phyloP scores from a whole-genome alignment of 1,140 invertebrate genomes.

The Hyposmocoma kahamanoa region DNA sequence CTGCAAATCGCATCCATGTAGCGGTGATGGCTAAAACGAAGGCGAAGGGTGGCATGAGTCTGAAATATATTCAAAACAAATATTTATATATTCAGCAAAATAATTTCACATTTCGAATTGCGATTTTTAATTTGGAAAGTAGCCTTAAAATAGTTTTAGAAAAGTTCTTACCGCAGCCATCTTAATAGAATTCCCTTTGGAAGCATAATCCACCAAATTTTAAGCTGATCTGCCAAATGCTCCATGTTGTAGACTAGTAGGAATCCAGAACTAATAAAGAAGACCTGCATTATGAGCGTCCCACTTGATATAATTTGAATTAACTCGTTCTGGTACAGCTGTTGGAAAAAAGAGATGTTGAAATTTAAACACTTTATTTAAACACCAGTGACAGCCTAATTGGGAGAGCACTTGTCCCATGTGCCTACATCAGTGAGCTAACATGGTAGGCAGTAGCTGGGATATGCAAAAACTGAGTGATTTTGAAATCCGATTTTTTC shows the following conservation, averaged over 20 bases:
- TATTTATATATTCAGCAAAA: not conserved
- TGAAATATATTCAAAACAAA: constrained; percentile 18
- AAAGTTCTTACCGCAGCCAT: constrained; percentile 22
- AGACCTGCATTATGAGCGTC: constrained; percentile 59
- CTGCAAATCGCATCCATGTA: constrained; percentile 30
- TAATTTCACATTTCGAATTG: not conserved
- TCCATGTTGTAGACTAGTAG: constrained; percentile 22
- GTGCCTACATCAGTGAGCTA: not conserved
- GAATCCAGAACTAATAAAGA: constrained; percentile 58
- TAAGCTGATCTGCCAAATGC: constrained; percentile 12
- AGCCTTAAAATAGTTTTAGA: not conserved
- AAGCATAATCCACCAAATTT: constrained; percentile 18
- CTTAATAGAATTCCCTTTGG: constrained; percentile 18
- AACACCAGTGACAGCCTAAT: not conserved
- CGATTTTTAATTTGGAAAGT: not conserved
- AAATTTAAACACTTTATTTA: not conserved
- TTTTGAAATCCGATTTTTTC: not conserved
- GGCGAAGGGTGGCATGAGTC: constrained; percentile 38
- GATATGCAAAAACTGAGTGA: not conserved
- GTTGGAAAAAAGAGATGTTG: constrained; percentile 3
- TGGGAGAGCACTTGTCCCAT: too few species aligned
- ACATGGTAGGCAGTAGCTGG: not conserved
- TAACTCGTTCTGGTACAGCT: constrained; percentile 25
- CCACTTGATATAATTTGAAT: constrained; percentile 60
- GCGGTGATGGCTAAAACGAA: constrained; percentile 26